phyloP scores from a whole-genome alignment of 2,797 vertebrate species.

The Periparus ater region DNA sequence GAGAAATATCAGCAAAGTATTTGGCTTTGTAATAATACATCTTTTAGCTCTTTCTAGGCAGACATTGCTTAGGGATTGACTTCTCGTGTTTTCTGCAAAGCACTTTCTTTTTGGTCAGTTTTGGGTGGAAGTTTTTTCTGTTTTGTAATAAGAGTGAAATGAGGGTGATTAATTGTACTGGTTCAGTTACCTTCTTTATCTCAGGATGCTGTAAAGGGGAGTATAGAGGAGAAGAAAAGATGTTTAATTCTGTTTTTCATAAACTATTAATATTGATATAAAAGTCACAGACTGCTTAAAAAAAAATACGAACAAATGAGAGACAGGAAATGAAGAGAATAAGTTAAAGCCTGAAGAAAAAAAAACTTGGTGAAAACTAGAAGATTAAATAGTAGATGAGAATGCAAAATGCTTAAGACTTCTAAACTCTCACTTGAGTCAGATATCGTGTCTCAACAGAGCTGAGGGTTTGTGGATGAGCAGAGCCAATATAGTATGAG shows the following conservation, averaged over 20 bases:
- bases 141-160: neutral
- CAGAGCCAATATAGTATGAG: fast-evolving
- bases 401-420: neutral
- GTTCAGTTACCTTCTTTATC: neutral
- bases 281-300: neutral
- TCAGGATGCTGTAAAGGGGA: neutral
- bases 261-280: neutral
- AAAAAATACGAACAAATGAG: neutral
- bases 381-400: neutral
- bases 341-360: neutral
- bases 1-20: neutral
- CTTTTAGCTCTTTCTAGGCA: neutral
- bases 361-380: neutral
- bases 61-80: neutral
- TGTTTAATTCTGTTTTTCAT: neutral
- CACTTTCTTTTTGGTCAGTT: neutral
- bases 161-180: neutral
- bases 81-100: neutral
- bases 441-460: neutral
- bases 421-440: neutral
- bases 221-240: neutral
- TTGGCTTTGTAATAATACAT: neutral
- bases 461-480: neutral
- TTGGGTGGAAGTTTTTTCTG: neutral
- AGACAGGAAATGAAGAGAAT: neutral